Conservation (phyloP, 2,113 vertebrate species). For the Sitta europaea region DNA sequence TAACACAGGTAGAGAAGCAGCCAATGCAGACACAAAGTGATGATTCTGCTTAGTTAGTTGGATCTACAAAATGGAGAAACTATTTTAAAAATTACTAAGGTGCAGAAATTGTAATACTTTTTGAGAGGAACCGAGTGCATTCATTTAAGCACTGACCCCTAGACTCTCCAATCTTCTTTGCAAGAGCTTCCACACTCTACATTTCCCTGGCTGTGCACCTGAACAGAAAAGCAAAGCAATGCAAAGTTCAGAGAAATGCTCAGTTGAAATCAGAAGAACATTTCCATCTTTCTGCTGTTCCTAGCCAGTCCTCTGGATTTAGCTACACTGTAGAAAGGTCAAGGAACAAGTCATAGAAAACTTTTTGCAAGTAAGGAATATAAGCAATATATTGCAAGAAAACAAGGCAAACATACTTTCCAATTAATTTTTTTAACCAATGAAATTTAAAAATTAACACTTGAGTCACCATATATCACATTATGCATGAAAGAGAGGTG, state of each 20-base stretch:
- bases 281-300: not conserved
- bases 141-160: not conserved
- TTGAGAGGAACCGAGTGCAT: not conserved
- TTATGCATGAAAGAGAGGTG: not conserved
- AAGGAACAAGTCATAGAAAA: not conserved
- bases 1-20: not conserved
- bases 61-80: not conserved
- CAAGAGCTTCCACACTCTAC: not conserved
- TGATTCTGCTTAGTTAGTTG: not conserved
- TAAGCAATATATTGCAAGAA: not conserved
- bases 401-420: not conserved
- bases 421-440: not conserved
- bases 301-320: not conserved
- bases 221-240: not conserved
- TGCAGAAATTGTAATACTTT: not conserved
- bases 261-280: not conserved
- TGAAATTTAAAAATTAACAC: not conserved
- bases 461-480: not conserved
- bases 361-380: not conserved
- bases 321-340: not conserved
- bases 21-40: not conserved
- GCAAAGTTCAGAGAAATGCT: not conserved
- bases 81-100: too few species aligned
- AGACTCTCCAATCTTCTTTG: not conserved
- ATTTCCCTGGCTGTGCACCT: not conserved